Evolutionary conservation across 2,113 vertebrate genomes (phyloP).

Genomic region (Sinocyclocheilus maitianheensis): DNA sequence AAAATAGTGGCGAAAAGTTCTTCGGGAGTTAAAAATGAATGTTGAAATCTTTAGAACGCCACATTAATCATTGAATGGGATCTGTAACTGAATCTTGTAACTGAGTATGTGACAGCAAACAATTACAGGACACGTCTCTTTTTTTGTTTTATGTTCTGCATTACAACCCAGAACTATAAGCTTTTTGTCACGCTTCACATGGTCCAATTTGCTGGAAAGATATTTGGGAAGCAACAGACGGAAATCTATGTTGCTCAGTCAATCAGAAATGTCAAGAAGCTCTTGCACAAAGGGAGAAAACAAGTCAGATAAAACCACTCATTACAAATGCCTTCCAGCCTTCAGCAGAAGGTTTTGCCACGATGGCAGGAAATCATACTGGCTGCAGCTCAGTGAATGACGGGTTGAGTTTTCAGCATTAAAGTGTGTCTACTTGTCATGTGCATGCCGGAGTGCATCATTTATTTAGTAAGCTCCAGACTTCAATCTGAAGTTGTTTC

Average conservation of each 20-base stretch:
- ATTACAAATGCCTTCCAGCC: conserved; percentile 31
- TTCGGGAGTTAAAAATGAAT: background rate
- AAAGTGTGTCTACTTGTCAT: conserved; percentile 1
- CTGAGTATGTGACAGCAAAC: background rate
- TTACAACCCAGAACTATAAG: conserved; percentile 23
- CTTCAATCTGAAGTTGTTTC: conserved; percentile 26
- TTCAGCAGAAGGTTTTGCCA: conserved; percentile 16
- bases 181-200: conserved; percentile 44
- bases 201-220: conserved; percentile 45
- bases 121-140: conserved; percentile 2
- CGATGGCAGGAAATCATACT: background rate
- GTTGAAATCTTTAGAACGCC: background rate
- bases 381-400: background rate
- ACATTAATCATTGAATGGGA: background rate
- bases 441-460: background rate
- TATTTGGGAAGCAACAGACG: conserved; percentile 42
- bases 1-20: background rate
- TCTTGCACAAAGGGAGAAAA: conserved; percentile 27
- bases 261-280: conserved; percentile 45
- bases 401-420: background rate
- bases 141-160: background rate
- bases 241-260: conserved; percentile 40
- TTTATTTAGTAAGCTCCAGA: conserved; percentile 28
- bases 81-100: conserved; percentile 7
- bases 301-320: conserved; percentile 41